Evolutionary conservation across 2,113 vertebrate genomes (phyloP), one percentile per base, ranked within the genome.

Genomic region (Sitta europaea): DNA sequence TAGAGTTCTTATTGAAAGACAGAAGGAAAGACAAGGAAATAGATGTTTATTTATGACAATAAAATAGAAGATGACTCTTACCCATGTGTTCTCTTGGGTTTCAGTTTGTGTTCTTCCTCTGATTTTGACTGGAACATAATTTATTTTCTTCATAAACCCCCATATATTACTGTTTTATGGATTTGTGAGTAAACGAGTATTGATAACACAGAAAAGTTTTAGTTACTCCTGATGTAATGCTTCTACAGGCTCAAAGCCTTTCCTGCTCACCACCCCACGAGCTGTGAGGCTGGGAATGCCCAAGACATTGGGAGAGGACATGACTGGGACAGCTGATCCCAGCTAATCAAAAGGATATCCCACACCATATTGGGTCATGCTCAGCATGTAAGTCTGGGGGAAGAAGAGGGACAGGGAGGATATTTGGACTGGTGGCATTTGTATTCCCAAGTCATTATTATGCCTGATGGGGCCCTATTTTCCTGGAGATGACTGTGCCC

Each of bases 191-290:
- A 53, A 58, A 75, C 45, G 5, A 53, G 14, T 45, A 29, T 40
- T 45, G 42, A 12, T 27, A 61, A 38, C 9, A 33, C 0, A 1
- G 3, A 21, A n/a, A 5, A 28, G 6, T 33, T 54, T 40, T 50
- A 42, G 19, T 14, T 90, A 7, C 13, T 67, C 14, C 8, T 24
- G 20, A 92, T n/a, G 35, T 20, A 59, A 19, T 19, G 3, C 8
- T 80, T 58, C 14, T 15, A 29, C 6, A 55, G 15, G 2, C 3
- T 59, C 12, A 65, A 59, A 13, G 8, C 9, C 12, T 59, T 81
- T 81, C 35, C 16, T 33, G 5, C 1, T 68, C n/a, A 29, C 63
- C 16, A n/a, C 2, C 4, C 8, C 3, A 3, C 0, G 2, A 53
- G 24, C 0, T 1, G 40, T 11, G 10, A 54, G 28, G 4, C 15